Evolutionary conservation across 1,140 invertebrate genomes (phyloP).

Genomic region (Cotesia chilonis): DNA sequence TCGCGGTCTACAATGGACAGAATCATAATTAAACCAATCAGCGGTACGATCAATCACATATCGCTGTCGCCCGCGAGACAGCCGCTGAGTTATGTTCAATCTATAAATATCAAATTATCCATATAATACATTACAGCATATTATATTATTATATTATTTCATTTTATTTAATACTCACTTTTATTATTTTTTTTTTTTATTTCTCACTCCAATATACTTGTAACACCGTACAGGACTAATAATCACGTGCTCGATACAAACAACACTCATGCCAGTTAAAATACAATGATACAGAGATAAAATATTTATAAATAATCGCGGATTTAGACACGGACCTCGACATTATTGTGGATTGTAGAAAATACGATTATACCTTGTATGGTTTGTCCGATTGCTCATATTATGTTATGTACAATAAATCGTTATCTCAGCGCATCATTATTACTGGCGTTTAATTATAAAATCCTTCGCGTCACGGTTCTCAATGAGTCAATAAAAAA

Average conservation of each 20-base stretch:
- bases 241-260: not conserved
- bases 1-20: conserved; percentile 37
- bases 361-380: conserved; percentile 24
- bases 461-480: not conserved
- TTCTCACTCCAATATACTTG: not conserved
- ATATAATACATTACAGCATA: no score
- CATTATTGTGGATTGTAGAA: conserved; percentile 11
- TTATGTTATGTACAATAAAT: not conserved
- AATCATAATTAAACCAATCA: conserved; percentile 53
- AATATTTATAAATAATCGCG: not conserved
- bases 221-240: not conserved
- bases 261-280: not conserved
- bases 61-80: conserved; percentile 30
- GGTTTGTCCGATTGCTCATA: conserved; percentile 11
- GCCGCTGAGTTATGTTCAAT: conserved; percentile 19
- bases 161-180: not conserved
- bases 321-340: conserved; percentile 2
- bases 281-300: not conserved
- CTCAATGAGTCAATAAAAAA: no score
- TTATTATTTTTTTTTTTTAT: no score
- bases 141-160: no score
- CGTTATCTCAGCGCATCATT: conserved; percentile 6
- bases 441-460: conserved; percentile 9
- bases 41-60: conserved; percentile 52
- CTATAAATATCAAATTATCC: conserved; percentile 28